Percentiles rank a stretch among this genome's conserved stretches.
These are phyloP conservation scores for Phyllotis vaccarum DNA, from an alignment of 2,797 vertebrate species.

Conservation along the genomic window DNA sequence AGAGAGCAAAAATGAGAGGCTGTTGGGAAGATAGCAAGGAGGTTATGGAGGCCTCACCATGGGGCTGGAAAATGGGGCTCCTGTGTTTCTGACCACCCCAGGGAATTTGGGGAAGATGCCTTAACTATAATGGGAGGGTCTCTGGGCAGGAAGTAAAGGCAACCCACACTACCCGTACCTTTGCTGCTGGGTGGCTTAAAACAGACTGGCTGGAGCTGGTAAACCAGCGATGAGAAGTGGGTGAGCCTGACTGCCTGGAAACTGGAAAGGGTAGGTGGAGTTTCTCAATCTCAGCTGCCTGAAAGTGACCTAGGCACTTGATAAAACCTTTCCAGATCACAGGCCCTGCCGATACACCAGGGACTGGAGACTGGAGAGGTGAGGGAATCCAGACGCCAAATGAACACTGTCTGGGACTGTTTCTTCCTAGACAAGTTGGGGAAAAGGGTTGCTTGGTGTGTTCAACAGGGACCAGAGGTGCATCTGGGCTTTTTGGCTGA, in stretches of 20 bases:
- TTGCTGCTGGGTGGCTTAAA: neutral
- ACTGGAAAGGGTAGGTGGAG: neutral
- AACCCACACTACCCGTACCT: neutral
- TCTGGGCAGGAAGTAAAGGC: neutral
- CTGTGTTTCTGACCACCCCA: neutral
- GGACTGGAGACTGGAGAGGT: neutral
- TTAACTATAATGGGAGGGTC: neutral
- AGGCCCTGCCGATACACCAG: neutral
- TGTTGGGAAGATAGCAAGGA: neutral
- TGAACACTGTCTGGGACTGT: neutral
- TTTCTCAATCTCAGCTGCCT: neutral
- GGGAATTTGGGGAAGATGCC: neutral
- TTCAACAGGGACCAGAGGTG: rapidly evolving
- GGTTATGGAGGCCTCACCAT: neutral
- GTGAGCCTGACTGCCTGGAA: neutral
- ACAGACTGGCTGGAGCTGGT: neutral
- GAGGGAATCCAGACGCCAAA: neutral
- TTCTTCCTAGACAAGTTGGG: neutral
- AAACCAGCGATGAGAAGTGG: too few relatives aligned
- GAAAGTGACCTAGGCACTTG: neutral
- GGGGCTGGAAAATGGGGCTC: neutral
- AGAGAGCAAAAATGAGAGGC: neutral
- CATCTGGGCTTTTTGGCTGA: neutral
- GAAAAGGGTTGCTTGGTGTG: neutral
- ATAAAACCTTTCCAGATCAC: neutral